Percentiles rank a stretch among this genome's conserved stretches.
phyloP scores from a whole-genome alignment of 2,888 invertebrate genomes.

The Lithodes maja region DNA sequence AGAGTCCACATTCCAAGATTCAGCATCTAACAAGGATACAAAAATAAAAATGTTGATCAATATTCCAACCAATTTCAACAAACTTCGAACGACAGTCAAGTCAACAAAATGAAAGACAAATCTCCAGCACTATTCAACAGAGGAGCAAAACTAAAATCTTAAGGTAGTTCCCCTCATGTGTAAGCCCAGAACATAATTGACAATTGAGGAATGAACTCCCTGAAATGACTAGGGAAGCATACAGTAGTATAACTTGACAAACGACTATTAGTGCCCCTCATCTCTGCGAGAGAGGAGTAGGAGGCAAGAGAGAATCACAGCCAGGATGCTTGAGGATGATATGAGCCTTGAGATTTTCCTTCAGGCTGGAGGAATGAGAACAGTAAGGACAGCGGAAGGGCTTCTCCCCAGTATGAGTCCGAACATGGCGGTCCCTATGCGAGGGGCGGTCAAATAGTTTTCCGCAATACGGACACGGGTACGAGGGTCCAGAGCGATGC shows the following conservation, averaged over 20 bases:
- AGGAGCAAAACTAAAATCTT: neutral
- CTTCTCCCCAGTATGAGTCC: constrained; percentile 66
- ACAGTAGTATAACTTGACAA: neutral
- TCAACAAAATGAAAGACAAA: neutral
- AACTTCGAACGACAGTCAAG: neutral
- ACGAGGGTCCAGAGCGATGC: constrained; percentile 24
- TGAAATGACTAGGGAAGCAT: neutral
- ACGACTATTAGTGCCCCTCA: constrained; percentile 16
- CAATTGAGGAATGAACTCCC: too few species aligned
- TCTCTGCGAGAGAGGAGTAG: constrained; percentile 40
- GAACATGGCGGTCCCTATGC: constrained; percentile 57
- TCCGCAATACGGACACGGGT: constrained; percentile 60
- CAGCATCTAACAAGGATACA: too few species aligned
- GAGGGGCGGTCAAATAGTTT: constrained; percentile 61
- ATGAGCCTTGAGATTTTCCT: constrained; percentile 63
- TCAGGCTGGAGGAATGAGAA: constrained; percentile 62
- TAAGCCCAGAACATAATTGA: too few species aligned
- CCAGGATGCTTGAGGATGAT: constrained; percentile 52
- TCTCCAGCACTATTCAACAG: neutral
- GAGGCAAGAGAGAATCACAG: constrained; percentile 22
- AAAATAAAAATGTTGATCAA: too few species aligned
- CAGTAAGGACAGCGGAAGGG: constrained; percentile 62
- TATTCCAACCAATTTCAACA: too few species aligned
- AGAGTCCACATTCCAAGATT: too few species aligned
- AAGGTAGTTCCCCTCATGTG: too few species aligned